These are phyloP conservation scores for Bombus ignitus DNA, from an alignment of 1,140 invertebrate genomes.

Conservation along the genomic window DNA sequence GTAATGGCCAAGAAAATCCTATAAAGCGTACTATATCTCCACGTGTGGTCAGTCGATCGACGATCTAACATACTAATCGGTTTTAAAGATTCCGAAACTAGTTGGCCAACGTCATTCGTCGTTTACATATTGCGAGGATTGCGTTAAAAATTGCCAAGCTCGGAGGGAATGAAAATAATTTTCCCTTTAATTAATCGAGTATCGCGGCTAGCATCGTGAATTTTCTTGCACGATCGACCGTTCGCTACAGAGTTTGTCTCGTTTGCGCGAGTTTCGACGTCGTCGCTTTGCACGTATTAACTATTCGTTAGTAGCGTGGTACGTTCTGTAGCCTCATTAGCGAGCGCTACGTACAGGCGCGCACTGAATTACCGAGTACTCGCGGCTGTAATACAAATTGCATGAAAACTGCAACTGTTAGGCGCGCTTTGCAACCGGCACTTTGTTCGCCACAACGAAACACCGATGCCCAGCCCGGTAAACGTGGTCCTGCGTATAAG, in stretches of 20 bases:
- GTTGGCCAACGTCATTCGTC: too few relatives aligned
- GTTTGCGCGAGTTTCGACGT: slow-evolving; percentile 62
- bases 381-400: slow-evolving; percentile 69
- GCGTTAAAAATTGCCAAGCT: not conserved
- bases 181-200: slow-evolving; percentile 42
- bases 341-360: slow-evolving; percentile 53
- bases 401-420: slow-evolving; percentile 65
- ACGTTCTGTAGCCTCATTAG: slow-evolving; percentile 67
- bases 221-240: slow-evolving; percentile 62
- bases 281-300: slow-evolving; percentile 66
- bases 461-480: not conserved
- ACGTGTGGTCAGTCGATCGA: too few relatives aligned
- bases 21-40: too few relatives aligned
- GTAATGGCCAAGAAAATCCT: too few relatives aligned
- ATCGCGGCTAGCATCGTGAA: slow-evolving; percentile 20
- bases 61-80: too few relatives aligned
- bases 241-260: slow-evolving; percentile 49
- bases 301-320: slow-evolving; percentile 65
- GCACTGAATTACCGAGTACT: slow-evolving; percentile 64
- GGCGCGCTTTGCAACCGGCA: slow-evolving; percentile 34
- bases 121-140: not conserved
- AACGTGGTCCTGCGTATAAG: not conserved
- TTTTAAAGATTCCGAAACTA: not conserved
- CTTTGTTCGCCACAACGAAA: slow-evolving; percentile 38
- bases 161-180: slow-evolving; percentile 12